phyloP scores from a whole-genome alignment of 2,113 vertebrate genomes.

The Oxygymnocypris stewartii region DNA sequence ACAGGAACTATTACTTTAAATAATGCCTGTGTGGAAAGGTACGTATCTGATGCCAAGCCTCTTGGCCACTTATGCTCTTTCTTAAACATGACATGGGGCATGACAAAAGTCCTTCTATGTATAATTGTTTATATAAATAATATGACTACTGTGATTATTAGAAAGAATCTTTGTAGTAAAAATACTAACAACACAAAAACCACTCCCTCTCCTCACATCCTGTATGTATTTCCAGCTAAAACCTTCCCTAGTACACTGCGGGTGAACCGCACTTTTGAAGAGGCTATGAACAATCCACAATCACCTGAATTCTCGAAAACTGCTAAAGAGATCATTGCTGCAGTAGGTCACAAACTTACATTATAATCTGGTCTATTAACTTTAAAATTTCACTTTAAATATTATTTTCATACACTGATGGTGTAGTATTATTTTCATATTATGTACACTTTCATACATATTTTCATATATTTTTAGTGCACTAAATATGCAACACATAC shows the following conservation, averaged over 20 bases:
- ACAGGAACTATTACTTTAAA: slow-evolving; percentile 60
- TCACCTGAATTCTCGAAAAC: slow-evolving; percentile 58
- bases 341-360: slow-evolving; percentile 57
- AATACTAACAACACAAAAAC: not conserved
- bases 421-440: no score
- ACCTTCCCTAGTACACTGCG: slow-evolving; percentile 71
- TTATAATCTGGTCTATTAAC: slow-evolving; percentile 7
- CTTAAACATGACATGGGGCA: not conserved
- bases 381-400: not conserved
- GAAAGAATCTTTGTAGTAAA: not conserved
- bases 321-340: slow-evolving; percentile 49
- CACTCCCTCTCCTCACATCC: not conserved
- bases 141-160: not conserved
- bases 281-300: slow-evolving; percentile 65
- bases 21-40: slow-evolving; percentile 65
- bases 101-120: not conserved
- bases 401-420: not conserved
- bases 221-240: slow-evolving; percentile 62
- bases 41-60: slow-evolving; percentile 29
- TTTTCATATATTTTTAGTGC: not conserved
- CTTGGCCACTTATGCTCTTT: not conserved
- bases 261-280: slow-evolving; percentile 47
- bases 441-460: no score
- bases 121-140: not conserved
- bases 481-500: no score